Percentiles rank a stretch among this genome's conserved stretches.
phyloP scores from a whole-genome alignment of 2,888 invertebrate genomes.

The Mycalesis mineus region DNA sequence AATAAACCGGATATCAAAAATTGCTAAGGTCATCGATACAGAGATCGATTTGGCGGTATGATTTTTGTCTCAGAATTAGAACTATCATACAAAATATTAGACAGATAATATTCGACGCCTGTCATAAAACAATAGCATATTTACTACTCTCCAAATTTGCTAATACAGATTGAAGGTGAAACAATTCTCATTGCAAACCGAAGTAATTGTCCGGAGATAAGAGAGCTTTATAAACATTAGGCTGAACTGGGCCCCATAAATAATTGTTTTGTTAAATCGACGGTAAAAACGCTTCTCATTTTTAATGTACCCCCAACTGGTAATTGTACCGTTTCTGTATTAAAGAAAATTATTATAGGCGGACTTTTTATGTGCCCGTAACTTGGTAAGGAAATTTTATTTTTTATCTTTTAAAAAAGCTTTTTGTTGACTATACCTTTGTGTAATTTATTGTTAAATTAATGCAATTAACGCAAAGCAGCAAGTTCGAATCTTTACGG shows the following conservation, averaged over 20 bases:
- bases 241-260: slow-evolving; percentile 28
- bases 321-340: slow-evolving; percentile 1
- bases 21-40: too few species aligned
- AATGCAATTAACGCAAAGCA: too few species aligned
- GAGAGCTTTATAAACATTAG: slow-evolving; percentile 40
- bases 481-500: too few species aligned
- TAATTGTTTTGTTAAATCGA: slow-evolving; percentile 34
- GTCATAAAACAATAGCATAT: too few species aligned
- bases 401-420: background rate
- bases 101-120: too few species aligned
- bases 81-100: too few species aligned
- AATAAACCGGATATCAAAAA: too few species aligned
- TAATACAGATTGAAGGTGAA: slow-evolving; percentile 23
- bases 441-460: too few species aligned
- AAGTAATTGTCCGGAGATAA: slow-evolving; percentile 58
- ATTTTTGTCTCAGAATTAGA: too few species aligned
- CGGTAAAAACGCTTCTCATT: slow-evolving; percentile 27
- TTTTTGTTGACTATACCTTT: background rate
- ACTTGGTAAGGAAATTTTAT: slow-evolving; percentile 1
- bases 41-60: too few species aligned
- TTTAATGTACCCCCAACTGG: slow-evolving; percentile 15
- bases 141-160: background rate
- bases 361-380: background rate
- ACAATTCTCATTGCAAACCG: slow-evolving; percentile 41
- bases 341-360: background rate